Conservation (phyloP, 2,888 invertebrate genomes). For the Graphium colonna region DNA sequence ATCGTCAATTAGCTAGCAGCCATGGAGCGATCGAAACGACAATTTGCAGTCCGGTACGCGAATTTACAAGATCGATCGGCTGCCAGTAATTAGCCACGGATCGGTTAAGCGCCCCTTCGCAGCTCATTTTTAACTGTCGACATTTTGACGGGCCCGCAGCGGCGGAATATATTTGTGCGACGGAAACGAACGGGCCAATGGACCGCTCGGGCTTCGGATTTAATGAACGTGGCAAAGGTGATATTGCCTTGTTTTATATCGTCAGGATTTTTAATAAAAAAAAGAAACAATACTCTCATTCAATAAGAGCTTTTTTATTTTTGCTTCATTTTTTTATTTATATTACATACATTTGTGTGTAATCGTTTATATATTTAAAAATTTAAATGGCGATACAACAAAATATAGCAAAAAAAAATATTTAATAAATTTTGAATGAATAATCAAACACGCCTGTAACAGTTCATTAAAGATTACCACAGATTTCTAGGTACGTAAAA, state of each 20-base stretch:
- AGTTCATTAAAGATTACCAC: neutral
- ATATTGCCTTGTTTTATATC: no score
- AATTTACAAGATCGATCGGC: constrained; percentile 52
- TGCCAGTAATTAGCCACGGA: constrained; percentile 52
- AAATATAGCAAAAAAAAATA: no score
- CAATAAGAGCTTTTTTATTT: no score
- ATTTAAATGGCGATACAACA: no score
- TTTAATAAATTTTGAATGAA: no score
- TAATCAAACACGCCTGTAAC: no score
- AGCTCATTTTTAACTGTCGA: constrained; percentile 57
- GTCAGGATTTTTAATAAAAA: no score
- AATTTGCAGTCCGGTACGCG: constrained; percentile 41
- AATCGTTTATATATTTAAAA: no score
- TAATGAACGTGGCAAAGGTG: neutral
- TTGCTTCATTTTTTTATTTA: no score
- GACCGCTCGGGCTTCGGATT: neutral
- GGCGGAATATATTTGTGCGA: constrained; percentile 36
- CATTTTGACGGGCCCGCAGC: constrained; percentile 47
- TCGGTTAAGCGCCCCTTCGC: constrained; percentile 44
- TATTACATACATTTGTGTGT: no score
- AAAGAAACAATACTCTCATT: no score
- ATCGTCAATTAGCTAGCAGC: constrained; percentile 44
- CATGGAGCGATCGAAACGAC: constrained; percentile 41
- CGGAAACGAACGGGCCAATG: constrained; percentile 37
- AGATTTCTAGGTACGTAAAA: neutral